phyloP scores from a whole-genome alignment of 2,888 invertebrate species.

The Halictus ligatus region DNA sequence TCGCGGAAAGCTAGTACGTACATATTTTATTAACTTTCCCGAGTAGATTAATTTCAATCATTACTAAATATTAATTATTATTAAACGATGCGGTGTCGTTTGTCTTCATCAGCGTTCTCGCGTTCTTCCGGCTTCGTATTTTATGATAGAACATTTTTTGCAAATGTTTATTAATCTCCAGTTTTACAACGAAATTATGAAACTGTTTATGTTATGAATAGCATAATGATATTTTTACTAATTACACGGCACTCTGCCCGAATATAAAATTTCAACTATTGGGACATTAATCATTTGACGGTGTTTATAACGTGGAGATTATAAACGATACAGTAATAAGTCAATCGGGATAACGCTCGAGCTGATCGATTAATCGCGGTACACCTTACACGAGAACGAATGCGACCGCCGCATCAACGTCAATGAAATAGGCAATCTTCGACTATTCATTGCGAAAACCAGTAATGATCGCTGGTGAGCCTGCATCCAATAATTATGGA shows the following conservation, averaged over 20 bases:
- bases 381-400: constrained; percentile 54
- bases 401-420: constrained; percentile 41
- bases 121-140: not conserved
- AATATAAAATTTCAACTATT: constrained; percentile 4
- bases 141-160: not conserved
- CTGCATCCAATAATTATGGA: constrained; percentile 45
- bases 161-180: not conserved
- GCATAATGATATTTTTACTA: not conserved
- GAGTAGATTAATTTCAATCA: constrained; percentile 22
- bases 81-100: not conserved
- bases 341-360: constrained; percentile 59
- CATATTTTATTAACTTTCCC: constrained; percentile 3
- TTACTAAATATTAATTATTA: constrained; percentile 2
- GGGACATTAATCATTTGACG: constrained; percentile 49
- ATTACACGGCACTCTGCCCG: no score
- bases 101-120: constrained; percentile 19
- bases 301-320: constrained; percentile 51
- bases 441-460: constrained; percentile 52
- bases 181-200: not conserved
- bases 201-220: not conserved
- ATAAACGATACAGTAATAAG: constrained; percentile 68
- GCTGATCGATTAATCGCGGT: constrained; percentile 66
- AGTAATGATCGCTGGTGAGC: constrained; percentile 31
- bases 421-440: constrained; percentile 51
- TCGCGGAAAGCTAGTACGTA: not conserved